Conservation (phyloP, 2,797 vertebrate species). For the Neosilurus hyrtlii region DNA sequence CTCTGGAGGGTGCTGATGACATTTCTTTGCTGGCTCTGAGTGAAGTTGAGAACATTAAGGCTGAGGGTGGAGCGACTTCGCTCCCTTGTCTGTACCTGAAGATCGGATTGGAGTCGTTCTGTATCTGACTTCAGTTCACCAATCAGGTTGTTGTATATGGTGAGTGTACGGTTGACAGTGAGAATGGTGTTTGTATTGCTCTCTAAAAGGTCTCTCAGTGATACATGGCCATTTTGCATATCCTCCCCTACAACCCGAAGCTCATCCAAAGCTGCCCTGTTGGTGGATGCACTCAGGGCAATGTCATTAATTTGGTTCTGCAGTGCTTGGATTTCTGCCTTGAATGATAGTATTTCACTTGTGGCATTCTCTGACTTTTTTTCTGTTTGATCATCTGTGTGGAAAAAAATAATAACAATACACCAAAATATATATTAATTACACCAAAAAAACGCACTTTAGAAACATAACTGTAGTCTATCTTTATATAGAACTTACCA, state of each 20-base stretch:
- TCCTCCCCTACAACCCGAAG: slow-evolving; percentile 80
- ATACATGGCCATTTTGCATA: slow-evolving; percentile 81
- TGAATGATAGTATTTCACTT: slow-evolving; percentile 86
- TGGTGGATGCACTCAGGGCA: slow-evolving; percentile 79
- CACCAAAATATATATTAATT: neutral
- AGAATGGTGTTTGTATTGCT: slow-evolving; percentile 86
- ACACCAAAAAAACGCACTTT: neutral
- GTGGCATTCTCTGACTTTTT: slow-evolving; percentile 86
- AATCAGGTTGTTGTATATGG: slow-evolving; percentile 83
- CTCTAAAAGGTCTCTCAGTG: slow-evolving; percentile 84
- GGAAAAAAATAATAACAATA: slow-evolving; percentile 1
- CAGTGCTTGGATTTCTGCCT: slow-evolving; percentile 82
- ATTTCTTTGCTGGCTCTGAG: slow-evolving; percentile 87
- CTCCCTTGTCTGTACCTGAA: slow-evolving; percentile 85
- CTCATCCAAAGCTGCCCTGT: slow-evolving; percentile 85
- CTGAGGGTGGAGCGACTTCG: slow-evolving; percentile 79
- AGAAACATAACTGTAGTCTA: neutral
- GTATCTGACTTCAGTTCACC: slow-evolving; percentile 86
- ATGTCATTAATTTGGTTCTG: slow-evolving; percentile 85
- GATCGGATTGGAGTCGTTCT: slow-evolving; percentile 81
- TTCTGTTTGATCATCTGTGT: slow-evolving; percentile 83
- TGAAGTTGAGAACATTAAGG: slow-evolving; percentile 87
- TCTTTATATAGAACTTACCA: slow-evolving; percentile 71
- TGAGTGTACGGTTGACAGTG: slow-evolving; percentile 87
- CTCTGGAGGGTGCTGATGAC: slow-evolving; percentile 83